These are phyloP conservation scores for Halictus rubicundus DNA, from an alignment of 1,140 invertebrate species.

Conservation along the genomic window DNA sequence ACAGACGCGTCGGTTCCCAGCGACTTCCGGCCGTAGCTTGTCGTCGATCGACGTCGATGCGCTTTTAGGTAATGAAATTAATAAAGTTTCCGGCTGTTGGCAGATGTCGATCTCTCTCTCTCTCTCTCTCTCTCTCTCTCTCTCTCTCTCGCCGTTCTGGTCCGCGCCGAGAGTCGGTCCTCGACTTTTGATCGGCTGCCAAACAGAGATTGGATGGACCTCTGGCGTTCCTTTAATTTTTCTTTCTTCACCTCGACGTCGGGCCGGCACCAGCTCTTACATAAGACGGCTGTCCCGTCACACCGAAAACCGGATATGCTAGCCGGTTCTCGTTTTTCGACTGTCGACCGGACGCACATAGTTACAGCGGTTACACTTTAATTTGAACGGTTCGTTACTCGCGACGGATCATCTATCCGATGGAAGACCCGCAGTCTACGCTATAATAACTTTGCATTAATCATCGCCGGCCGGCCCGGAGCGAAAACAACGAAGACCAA, in stretches of 20 bases:
- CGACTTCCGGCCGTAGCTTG: constrained; percentile 3
- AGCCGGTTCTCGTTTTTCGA: no score
- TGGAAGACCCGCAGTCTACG: no score
- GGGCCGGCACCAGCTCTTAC: neutral
- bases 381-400: no score
- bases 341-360: neutral
- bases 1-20: neutral
- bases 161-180: no score
- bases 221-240: constrained; percentile 4
- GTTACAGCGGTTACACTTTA: no score
- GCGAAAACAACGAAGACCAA: no score
- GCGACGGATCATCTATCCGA: no score
- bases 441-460: no score
- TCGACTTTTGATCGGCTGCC: constrained; percentile 43
- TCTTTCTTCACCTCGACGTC: neutral
- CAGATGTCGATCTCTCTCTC: constrained; percentile 19
- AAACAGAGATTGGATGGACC: constrained; percentile 37
- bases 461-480: no score
- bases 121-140: no score
- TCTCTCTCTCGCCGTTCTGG: no score
- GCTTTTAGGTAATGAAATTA: constrained; percentile 50
- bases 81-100: constrained; percentile 40
- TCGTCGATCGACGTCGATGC: constrained; percentile 32
- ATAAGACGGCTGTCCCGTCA: neutral
- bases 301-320: no score